Evolutionary conservation across 2,888 invertebrate genomes (phyloP).

Genomic region (Plagiodera versicolora): DNA sequence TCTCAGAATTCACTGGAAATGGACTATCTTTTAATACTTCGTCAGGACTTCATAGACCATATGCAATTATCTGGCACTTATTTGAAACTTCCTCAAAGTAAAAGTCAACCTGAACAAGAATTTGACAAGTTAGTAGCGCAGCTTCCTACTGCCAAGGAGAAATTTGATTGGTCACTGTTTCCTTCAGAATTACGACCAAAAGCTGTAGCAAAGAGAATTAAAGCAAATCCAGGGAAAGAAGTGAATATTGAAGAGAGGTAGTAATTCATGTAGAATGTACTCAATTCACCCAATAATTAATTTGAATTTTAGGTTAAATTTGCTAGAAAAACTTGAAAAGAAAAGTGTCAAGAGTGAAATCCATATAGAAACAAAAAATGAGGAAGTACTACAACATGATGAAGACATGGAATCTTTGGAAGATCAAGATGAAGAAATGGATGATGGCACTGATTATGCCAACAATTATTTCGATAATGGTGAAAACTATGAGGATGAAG

Average conservation of each 20-base stretch:
- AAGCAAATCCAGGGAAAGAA: slow-evolving; percentile 28
- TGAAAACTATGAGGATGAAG: slow-evolving; percentile 84
- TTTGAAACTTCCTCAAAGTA: slow-evolving; percentile 57
- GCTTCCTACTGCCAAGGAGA: slow-evolving; percentile 52
- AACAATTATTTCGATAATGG: slow-evolving; percentile 89
- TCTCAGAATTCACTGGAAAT: slow-evolving; percentile 55
- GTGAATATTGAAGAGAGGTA: slow-evolving; percentile 39
- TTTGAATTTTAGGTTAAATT: slow-evolving; percentile 41
- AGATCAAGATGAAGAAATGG: slow-evolving; percentile 80
- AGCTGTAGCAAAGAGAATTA: slow-evolving; percentile 49
- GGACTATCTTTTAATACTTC: slow-evolving; percentile 71
- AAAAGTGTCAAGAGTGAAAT: slow-evolving; percentile 50
- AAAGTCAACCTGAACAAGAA: slow-evolving; percentile 60
- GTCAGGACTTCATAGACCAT: slow-evolving; percentile 72
- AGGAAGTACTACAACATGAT: slow-evolving; percentile 61
- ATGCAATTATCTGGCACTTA: slow-evolving; percentile 70
- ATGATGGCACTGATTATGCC: slow-evolving; percentile 86
- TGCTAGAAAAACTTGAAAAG: slow-evolving; percentile 68
- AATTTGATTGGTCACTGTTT: slow-evolving; percentile 65
- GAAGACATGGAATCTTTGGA: slow-evolving; percentile 63
- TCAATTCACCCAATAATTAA: too few relatives aligned
- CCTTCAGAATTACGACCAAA: slow-evolving; percentile 66
- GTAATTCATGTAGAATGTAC: not conserved
- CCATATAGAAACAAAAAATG: slow-evolving; percentile 51
- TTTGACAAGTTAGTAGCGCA: slow-evolving; percentile 62